These are phyloP conservation scores for Sebastes variabilis DNA, from an alignment of 2,797 vertebrate genomes.

Conservation along the genomic window DNA sequence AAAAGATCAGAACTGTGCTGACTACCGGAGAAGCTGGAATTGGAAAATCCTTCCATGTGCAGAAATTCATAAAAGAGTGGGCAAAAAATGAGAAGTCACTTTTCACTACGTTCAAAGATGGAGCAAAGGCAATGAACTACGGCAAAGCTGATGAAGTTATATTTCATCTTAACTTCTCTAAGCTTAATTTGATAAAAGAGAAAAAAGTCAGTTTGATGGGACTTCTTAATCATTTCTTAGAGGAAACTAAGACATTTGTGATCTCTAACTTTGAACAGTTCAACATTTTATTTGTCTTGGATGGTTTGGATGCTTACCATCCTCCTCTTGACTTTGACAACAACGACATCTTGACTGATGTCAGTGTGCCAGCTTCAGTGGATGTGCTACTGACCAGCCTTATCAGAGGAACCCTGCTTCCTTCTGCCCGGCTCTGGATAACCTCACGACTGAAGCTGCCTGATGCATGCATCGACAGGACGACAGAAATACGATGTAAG, in stretches of 20 bases:
- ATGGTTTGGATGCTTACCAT: constrained; percentile 22
- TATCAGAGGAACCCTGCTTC: constrained; percentile 48
- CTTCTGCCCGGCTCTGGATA: constrained; percentile 47
- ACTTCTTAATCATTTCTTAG: constrained; percentile 23
- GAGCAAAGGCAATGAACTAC: accelerated
- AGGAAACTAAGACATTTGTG: neutral
- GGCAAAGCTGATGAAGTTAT: neutral
- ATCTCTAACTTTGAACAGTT: constrained; percentile 11
- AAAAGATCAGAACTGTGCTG: constrained; percentile 23
- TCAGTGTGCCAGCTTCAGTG: constrained; percentile 25
- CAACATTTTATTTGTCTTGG: constrained; percentile 36
- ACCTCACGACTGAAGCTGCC: constrained; percentile 14
- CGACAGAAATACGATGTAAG: constrained; percentile 59
- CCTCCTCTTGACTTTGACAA: constrained; percentile 35
- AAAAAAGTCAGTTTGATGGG: neutral
- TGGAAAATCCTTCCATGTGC: constrained; percentile 36
- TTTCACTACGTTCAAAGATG: accelerated
- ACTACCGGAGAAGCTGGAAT: constrained; percentile 18
- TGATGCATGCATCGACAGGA: neutral
- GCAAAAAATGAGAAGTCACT: accelerated
- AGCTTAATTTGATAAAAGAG: neutral
- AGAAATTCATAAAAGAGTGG: constrained; percentile 13
- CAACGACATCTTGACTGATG: neutral
- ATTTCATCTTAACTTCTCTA: neutral
- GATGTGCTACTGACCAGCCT: constrained; percentile 43